Base-by-base conservation (phyloP, 1,140 invertebrate genomes). In the Geopemphigus sp. region DNA sequence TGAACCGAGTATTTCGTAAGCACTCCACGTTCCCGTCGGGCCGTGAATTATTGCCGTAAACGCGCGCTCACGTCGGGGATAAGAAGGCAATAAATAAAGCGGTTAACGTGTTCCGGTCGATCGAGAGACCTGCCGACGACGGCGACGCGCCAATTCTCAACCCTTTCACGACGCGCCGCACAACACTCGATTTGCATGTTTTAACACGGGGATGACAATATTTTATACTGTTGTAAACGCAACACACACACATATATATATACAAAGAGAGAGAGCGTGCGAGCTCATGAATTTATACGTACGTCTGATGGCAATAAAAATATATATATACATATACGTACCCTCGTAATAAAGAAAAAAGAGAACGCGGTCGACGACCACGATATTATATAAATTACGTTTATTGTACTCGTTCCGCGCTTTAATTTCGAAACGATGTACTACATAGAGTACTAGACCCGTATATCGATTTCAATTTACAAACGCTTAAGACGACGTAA, bases 11-110 rank as follows among this genome's bases (percentile, higher is more conserved):
- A 32, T 64, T 64, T 24, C 39, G 64, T 47, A 68, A 47, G 54
- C 50, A 26, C 50, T 32, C 5, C 53, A 73, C 70, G 70, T 73
- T n/a, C n/a, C n/a, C 15, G 6, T 11, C 26, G 15, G 5, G 19
- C 19, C 19, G 70, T 73, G 53, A 73, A 73, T 56, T 73, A 73
- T 73, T 73, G 54, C 24, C 3, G n/a, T n/a, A n/a, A n/a, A n/a
- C n/a, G n/a, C n/a, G n/a, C n/a, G n/a, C n/a, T n/a, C n/a, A n/a
- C n/a, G n/a, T n/a, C 17, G 47, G 47, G 24, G 24, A n/a, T 29
- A n/a, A 54, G 50, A 12, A 54, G 70, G 70, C 47, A 15, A 54
- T 54, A 73, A 73, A 54, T 29, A 29, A 73, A 8, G 24, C 10
- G 50, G 24, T 56, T 26, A 29, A 73, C 24, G 50, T 29, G 24